Conservation (phyloP, 30 jellyfish, hydroid and myxozoan genomes). For the Aurelia aurita region DNA sequence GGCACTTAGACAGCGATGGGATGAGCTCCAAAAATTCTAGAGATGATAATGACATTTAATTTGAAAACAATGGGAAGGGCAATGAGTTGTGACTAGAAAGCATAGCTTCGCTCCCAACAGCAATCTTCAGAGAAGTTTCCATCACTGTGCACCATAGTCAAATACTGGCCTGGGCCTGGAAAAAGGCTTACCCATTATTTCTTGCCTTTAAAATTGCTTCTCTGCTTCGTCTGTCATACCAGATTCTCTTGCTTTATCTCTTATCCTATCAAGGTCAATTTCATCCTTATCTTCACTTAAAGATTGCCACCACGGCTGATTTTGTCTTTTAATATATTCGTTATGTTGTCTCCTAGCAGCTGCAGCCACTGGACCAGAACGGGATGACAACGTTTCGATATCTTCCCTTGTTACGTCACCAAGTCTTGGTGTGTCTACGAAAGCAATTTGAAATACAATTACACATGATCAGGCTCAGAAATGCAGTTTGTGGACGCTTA, state of each 20-base stretch:
- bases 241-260: slow-evolving; percentile 21
- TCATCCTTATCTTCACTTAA: slow-evolving; percentile 50
- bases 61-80: too few species aligned
- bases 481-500: too few species aligned
- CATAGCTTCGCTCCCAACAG: too few species aligned
- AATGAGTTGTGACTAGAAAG: too few species aligned
- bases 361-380: slow-evolving; percentile 67
- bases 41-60: too few species aligned
- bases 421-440: slow-evolving; percentile 40
- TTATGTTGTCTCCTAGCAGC: slow-evolving; percentile 74
- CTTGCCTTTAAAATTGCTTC: slow-evolving; percentile 33
- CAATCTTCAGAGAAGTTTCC: too few species aligned
- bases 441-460: background rate
- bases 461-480: background rate
- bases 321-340: slow-evolving; percentile 27
- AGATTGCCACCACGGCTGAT: slow-evolving; percentile 77
- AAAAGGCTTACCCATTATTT: too few species aligned
- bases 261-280: slow-evolving; percentile 17
- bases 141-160: too few species aligned
- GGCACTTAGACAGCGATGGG: too few species aligned
- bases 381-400: slow-evolving; percentile 51
- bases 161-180: too few species aligned
- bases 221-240: slow-evolving; percentile 39
- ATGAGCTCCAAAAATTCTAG: too few species aligned
- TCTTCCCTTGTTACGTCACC: slow-evolving; percentile 37